Conservation (phyloP, 2,888 invertebrate species). For the Theretra japonica region DNA sequence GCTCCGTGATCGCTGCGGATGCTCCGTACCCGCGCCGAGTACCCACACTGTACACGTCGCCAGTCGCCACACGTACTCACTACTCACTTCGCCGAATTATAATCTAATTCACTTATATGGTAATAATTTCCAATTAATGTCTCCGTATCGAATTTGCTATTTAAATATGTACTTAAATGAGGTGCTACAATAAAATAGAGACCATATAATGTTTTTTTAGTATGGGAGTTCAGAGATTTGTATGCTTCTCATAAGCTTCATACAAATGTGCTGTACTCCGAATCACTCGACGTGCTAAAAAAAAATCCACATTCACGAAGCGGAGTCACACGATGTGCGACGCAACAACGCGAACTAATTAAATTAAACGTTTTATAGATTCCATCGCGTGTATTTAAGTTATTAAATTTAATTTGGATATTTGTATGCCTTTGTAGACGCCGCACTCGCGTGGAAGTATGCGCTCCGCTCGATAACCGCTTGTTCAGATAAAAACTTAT, state of each 20-base stretch:
- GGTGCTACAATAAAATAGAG: too few relatives aligned
- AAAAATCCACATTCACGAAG: not conserved
- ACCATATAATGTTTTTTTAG: too few relatives aligned
- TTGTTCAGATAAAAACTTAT: constrained; percentile 16
- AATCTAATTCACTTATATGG: too few relatives aligned
- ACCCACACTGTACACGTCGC: too few relatives aligned
- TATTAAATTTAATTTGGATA: constrained; percentile 26
- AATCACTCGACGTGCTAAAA: not conserved
- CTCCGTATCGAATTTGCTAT: too few relatives aligned
- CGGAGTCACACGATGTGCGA: not conserved
- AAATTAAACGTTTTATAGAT: constrained; percentile 26
- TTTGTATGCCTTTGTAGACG: constrained; percentile 26
- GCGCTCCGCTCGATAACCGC: constrained; percentile 16
- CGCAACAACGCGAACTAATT: constrained; percentile 13
- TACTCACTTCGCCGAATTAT: too few relatives aligned
- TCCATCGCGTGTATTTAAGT: constrained; percentile 25
- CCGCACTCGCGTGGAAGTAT: constrained; percentile 25
- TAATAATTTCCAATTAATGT: too few relatives aligned
- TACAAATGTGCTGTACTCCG: too few relatives aligned
- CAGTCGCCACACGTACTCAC: not conserved
- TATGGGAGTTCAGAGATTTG: too few relatives aligned
- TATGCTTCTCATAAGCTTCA: too few relatives aligned
- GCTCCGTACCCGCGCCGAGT: too few relatives aligned
- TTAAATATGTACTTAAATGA: too few relatives aligned
- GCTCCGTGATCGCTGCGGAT: not conserved